Percentiles rank a stretch among this genome's conserved stretches.
Evolutionary conservation across 2,888 invertebrate genomes (phyloP).

Genomic region (Acronicta alni): DNA sequence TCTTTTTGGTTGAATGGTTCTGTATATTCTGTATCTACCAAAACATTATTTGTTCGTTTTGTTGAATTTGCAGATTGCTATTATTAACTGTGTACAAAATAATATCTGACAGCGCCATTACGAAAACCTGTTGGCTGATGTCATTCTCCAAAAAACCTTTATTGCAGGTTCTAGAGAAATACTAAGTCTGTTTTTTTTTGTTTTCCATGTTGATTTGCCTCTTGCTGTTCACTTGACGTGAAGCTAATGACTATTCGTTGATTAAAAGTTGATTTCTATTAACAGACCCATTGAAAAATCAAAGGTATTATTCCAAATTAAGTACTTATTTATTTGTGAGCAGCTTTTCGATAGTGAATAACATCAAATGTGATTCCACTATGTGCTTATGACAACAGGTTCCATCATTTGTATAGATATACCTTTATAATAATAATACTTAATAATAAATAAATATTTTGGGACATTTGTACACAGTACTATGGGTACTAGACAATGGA

Average conservation of each 20-base stretch:
- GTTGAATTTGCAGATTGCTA: slow-evolving; percentile 21
- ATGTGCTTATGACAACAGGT: slow-evolving; percentile 14
- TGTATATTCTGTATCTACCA: background rate
- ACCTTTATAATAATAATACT: too few relatives aligned
- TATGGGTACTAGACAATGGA: too few relatives aligned
- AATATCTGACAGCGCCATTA: slow-evolving; percentile 30
- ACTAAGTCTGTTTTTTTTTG: slow-evolving; percentile 25
- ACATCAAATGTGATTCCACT: too few relatives aligned
- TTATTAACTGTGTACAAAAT: slow-evolving; percentile 32
- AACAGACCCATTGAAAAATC: background rate
- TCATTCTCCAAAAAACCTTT: slow-evolving; percentile 44
- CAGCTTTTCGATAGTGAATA: too few relatives aligned
- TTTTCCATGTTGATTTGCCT: slow-evolving; percentile 3
- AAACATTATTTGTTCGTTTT: slow-evolving; percentile 5
- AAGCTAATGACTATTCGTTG: background rate
- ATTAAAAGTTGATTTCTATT: too few relatives aligned
- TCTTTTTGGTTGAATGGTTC: background rate
- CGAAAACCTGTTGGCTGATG: slow-evolving; percentile 46
- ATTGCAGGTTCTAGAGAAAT: slow-evolving; percentile 23
- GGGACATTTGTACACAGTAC: too few relatives aligned
- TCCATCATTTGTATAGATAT: slow-evolving; percentile 71
- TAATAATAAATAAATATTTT: too few relatives aligned
- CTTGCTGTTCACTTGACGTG: background rate
- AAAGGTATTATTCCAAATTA: too few relatives aligned
- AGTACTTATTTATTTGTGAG: background rate